Base-by-base conservation (phyloP, 2,113 vertebrate genomes). In the Arizona elegans region DNA sequence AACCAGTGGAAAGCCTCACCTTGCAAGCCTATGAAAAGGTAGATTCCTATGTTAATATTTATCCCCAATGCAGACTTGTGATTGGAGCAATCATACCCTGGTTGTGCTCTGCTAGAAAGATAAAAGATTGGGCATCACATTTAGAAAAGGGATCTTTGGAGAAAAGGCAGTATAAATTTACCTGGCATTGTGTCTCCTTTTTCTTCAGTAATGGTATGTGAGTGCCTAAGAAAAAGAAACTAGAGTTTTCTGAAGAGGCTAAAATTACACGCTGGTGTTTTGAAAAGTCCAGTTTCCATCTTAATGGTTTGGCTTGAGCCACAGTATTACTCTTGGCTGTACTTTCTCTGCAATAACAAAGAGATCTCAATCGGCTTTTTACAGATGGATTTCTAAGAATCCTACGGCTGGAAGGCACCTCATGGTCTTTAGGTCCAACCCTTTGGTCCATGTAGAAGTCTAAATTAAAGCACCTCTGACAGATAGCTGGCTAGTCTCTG, bases 11-110 rank as follows among this genome's bases (percentile, higher is more conserved):
- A 96, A 88, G 11, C 91, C 54, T 95, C 87, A n/a, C 19, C 65
- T 59, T 94, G 47, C 92, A 88, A 13, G 5, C 90, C 24, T 52
- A 55, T 47, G 58, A 43, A 87, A 52, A 94, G 90, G 95, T 93
- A n/a, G 2, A 52, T 91, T 94, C 90, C 88, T 94, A 87, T 94
- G 58, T 92, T 96, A 54, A 93, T 13, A 2, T 38, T 94, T 55
- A 3, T 21, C 12, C 92, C 94, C 53, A 59, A 0, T 0, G 87
- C 33, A 86, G 53, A 91, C 47, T 43, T 26, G 53, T 52, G 3
- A 52, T 54, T 93, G 94, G 90, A 95, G 89, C 29, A 93, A 90
- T 19, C 85, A 65, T 54, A 87, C 93, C 5, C 52, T 92, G 23
- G 4, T 1, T 0, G 29, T 93, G 94, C 86, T 94, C 89, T 92